A percentile compares a stretch with the other conserved stretches of the same genome.
phyloP scores from a whole-genome alignment of 2,113 vertebrate species.

The Thamnophis sirtalis region DNA sequence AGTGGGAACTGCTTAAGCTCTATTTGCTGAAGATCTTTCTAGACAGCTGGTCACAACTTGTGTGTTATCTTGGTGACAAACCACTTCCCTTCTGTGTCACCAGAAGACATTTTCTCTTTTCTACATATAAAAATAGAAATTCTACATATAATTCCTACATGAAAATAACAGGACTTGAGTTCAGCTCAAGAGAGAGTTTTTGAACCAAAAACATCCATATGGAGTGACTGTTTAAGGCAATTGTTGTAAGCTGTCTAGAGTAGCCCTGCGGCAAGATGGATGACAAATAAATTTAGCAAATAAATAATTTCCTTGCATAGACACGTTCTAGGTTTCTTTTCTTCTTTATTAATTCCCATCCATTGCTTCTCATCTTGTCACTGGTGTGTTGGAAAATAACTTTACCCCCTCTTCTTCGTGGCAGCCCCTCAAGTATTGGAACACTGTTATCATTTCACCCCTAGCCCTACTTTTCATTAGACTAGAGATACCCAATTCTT shows the following conservation, averaged over 20 bases:
- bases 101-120: not conserved
- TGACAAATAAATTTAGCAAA: not conserved
- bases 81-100: not conserved
- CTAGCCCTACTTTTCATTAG: not conserved
- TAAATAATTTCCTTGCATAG: not conserved
- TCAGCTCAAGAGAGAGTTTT: not conserved
- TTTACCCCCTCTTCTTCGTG: not conserved
- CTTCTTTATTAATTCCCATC: not conserved
- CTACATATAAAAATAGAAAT: not conserved
- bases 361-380: not conserved
- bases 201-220: not conserved
- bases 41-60: not conserved
- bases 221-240: not conserved
- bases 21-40: not conserved
- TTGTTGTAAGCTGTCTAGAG: not conserved
- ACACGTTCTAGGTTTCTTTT: not conserved
- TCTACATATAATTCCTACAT: not conserved
- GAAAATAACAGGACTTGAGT: not conserved
- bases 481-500: not conserved
- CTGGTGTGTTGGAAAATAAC: not conserved
- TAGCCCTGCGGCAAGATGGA: not conserved
- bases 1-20: not conserved
- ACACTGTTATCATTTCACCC: not conserved
- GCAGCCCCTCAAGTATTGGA: not conserved
- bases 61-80: not conserved